Evolutionary conservation across 1,140 invertebrate species (phyloP).

Genomic region (Lepidotrigona ventralis): DNA sequence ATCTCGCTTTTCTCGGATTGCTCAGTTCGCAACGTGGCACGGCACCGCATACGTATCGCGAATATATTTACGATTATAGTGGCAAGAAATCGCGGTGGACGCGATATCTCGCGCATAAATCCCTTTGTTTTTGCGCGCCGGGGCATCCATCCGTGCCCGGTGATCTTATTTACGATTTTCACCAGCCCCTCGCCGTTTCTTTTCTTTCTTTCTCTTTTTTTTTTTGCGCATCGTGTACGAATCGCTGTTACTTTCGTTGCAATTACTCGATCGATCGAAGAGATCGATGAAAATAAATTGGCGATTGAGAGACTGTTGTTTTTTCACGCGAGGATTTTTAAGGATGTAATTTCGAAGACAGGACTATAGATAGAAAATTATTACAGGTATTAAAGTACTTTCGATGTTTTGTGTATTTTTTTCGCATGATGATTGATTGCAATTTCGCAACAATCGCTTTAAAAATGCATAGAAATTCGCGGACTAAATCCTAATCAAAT

Average conservation of each 20-base stretch:
- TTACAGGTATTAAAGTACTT: no score
- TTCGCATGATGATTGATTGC: background rate
- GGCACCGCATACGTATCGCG: background rate
- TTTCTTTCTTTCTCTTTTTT: no score
- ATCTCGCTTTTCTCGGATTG: constrained; percentile 20
- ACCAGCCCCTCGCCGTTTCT: background rate
- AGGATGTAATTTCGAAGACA: no score
- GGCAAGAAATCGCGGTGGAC: background rate
- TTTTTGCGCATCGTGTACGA: background rate
- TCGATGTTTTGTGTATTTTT: no score
- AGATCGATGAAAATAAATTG: no score
- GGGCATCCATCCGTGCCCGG: background rate
- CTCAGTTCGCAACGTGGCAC: background rate
- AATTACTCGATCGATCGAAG: background rate
- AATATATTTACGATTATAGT: constrained; percentile 16
- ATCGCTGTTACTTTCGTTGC: background rate
- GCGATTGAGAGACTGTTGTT: no score
- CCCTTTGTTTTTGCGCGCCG: background rate
- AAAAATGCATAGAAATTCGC: no score
- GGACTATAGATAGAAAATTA: no score
- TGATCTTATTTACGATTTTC: background rate
- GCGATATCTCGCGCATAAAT: constrained; percentile 22
- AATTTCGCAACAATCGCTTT: no score
- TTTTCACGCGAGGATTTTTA: no score
- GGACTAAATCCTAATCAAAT: no score